phyloP scores from a whole-genome alignment of 37 sponge, comb jelly and placozoan species.

The Oopsacas minuta region DNA sequence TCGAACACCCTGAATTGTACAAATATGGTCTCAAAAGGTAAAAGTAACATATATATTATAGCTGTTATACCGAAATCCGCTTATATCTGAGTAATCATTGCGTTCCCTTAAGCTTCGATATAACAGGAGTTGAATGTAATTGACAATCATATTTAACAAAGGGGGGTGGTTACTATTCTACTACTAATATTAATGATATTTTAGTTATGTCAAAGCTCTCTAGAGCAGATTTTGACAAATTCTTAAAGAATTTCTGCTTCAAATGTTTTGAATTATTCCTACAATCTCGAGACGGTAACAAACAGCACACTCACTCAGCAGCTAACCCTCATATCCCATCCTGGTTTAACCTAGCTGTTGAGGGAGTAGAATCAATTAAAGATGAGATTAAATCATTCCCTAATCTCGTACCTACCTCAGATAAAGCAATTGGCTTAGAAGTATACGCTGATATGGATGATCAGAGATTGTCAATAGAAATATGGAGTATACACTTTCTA shows the following conservation, averaged over 20 bases:
- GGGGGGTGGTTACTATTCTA: too few species aligned
- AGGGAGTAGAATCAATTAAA: background rate
- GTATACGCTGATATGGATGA: conserved; percentile 8
- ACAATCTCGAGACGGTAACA: background rate
- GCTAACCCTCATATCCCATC: conserved; percentile 1
- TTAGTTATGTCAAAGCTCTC: background rate
- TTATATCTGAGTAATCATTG: too few species aligned
- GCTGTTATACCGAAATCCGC: too few species aligned
- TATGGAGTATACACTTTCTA: conserved; percentile 3
- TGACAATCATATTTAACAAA: too few species aligned
- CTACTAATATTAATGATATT: too few species aligned
- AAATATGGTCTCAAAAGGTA: too few species aligned
- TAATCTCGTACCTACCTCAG: background rate
- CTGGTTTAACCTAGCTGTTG: background rate
- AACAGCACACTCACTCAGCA: conserved; percentile 14
- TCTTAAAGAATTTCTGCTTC: background rate
- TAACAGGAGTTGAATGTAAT: too few species aligned
- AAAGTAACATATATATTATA: too few species aligned
- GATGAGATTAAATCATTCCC: background rate
- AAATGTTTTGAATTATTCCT: conserved; percentile 11
- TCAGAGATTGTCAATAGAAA: background rate
- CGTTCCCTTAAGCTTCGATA: too few species aligned
- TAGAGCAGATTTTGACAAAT: background rate
- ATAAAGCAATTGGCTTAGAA: background rate
- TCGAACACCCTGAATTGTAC: too few species aligned